Base-by-base conservation (phyloP, 2,113 vertebrate genomes). In the Tautogolabrus adspersus region DNA sequence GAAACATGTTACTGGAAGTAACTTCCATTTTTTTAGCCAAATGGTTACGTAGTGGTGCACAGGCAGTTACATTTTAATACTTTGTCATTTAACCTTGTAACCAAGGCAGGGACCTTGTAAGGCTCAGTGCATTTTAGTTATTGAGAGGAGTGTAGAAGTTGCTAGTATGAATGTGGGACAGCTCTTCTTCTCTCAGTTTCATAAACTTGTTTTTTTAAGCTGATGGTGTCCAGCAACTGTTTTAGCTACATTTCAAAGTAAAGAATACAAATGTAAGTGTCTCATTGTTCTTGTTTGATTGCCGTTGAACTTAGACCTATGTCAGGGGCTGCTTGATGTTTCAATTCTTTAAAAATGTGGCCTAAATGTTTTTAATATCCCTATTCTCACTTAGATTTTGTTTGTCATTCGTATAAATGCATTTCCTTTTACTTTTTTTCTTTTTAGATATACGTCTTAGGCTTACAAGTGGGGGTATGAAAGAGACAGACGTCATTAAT, bases 191-290 rank as follows among this genome's bases (percentile, higher is more conserved):
- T 12, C 68, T 18, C 18, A 34, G 7, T 74, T 67, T 57, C 47
- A 46, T 44, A 3, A 66, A 66, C 26, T 40, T 40, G 44, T 70
- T 70, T 19, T 40, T 52, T 10, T 34, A 44, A 69, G 19, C 46
- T 63, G 57, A 8, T 10, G 5, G 6, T 67, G 63, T 63, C 23
- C 15, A 21, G 49, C 5, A 1, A 13, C 2, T 15, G 9, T 82
- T 49, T 74, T 46, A 44, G 19, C 10, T 51, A 9, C 15, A 49
- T 75, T 77, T 81, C 4, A 60, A 44, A 67, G 70, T 79, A 82
- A 84, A 77, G 8, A 49, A 30, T 49, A 30, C 8, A 42, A 75
- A 73, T 66, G 16, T n/a, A 19, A 19, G 5, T 51, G 12, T 44
- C 15, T 16, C 37, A 66, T 0, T 0, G 11, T 62, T 37, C 34